Base-by-base conservation (phyloP, 2,888 invertebrate species). In the Rhabditoides inermis region DNA sequence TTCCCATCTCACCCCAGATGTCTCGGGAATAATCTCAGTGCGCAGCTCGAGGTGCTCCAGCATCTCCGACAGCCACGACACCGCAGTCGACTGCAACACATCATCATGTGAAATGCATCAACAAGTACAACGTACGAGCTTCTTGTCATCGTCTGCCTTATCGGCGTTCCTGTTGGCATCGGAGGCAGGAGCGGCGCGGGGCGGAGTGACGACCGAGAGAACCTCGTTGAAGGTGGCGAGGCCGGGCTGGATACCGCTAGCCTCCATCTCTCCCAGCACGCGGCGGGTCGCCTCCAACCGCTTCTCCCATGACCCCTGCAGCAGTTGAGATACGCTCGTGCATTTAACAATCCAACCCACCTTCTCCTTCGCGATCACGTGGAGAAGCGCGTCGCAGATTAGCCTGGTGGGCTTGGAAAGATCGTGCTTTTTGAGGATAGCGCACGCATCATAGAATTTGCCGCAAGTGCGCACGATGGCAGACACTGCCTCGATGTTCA, bases 41-140 rank as follows among this genome's bases (percentile, higher is more conserved):
- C 23, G 5, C 15, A 6, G 28, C 35, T 57, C 55, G 22, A 70
- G 46, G 10, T 53, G 41, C 1, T 37, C 40, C 7, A 65, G 45
- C n/a, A 66, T 56, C 45, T 72, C 68, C 15, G 36, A 52, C 20
- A 70, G 42, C 60, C 58, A 62, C 0, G 59, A 56, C n/a, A 66
- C 41, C 2, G 60, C 56, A 22, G 51, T 10, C 18, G 35, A 20
- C 56, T 53, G 48, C 20, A 51, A 53, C 32, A 18, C 49, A 48
- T 0, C 5, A 40, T 7, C 7, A 18, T 40, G 40, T 40, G 23
- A 36, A 5, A 25, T 0, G 18, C 0, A 23, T n/a, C 15, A 46
- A 3, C 5, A 32, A 32, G 5, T 10, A 41, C 23, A 15, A 46
- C 49, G 32, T 23, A 55, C 58, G 32, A 53, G 10, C 32, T 39